Evolutionary conservation across 2,113 vertebrate genomes (phyloP), one percentile per base, ranked within the genome.

Genomic region (Cyanoramphus novaezelandiae): DNA sequence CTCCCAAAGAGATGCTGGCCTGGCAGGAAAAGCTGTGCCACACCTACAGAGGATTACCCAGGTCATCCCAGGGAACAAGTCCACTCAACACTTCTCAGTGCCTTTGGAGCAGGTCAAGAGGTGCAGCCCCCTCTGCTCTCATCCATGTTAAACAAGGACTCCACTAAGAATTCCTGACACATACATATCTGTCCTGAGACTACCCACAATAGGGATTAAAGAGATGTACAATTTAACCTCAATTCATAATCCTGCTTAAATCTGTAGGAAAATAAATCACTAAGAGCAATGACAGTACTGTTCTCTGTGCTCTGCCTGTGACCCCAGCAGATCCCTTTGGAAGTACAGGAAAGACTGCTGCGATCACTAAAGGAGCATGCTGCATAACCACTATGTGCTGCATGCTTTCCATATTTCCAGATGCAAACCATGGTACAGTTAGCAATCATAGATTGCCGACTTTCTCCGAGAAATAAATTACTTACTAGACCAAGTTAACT

Each of bases 181-280:
- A 85, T 31, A 67, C 80, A 81, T 71, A 49, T 90, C 53, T 94
- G 91, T 86, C 91, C 94, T 93, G 81, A 92, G 95, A 95, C 76
- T 93, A 96, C 80, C 84, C 84, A 96, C 76, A 74, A 90, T 39
- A 78, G 82, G 89, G 86, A 96, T 97, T 97, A 95, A 6, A 84
- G 78, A 94, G 85, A 95, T 92, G 88, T 77, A 86, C 88, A 95
- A 93, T 97, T 96, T 96, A 97, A 96, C 94, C 96, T 96, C 93
- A 90, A 89, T 97, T 96, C 94, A 90, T 97, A 97, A 97, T 97
- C 93, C 97, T 13, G 20, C 88, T 95, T 96, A 93, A 95, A 97
- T 84, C 95, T 62, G 77, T 59, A 86, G 90, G 37, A 95, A 89
- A 95, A 96, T 94, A 95, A 94, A 96, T 95, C 94, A 92, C 77